Base-by-base conservation (phyloP, 2,113 vertebrate genomes). In the Forbesichthys agassizii region DNA sequence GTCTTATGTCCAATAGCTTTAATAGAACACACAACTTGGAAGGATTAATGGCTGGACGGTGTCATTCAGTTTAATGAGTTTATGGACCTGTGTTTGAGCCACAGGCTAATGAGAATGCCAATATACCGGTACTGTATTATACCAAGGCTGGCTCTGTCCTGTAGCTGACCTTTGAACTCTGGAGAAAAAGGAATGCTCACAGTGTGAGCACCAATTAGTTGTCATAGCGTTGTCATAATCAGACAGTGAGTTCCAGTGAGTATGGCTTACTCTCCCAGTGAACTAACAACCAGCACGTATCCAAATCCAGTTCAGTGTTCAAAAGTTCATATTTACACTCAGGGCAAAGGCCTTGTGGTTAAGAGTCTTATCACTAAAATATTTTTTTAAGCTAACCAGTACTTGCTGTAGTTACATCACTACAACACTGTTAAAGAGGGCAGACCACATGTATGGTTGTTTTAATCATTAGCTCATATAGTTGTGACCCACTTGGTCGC, bases 281-380 rank as follows among this genome's bases (percentile, higher is more conserved):
- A 58, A 16, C n/a, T 27, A 56, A 57, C 49, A 33, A 27, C 13
- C 8, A 48, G 48, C 27, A 10, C 36, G 7, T 42, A 42, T 42
- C 36, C 0, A 58, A 47, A 46, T 47, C 48, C 5, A n/a, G 74
- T 59, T 64, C 59, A 73, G 67, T 16, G 83, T 62, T 77, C 86
- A 78, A 69, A 75, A 65, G 84, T 71, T 1, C 76, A 81, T 88
- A 71, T 91, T 87, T 88, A 73, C 84, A 68, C 61, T 58, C 56
- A 66, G 49, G 74, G 64, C 82, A 89, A 59, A 75, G 73, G 36
- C 10, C 67, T 75, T 55, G 36, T 12, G 46, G 36, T 55, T 69
- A 71, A 20, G 4, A 6, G 16, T 62, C 72, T 80, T 80, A 84
- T 84, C 83, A 48, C 48, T 42, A 57, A 8, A 66, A 13, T 63